A percentile compares a stretch with the other conserved stretches of the same genome.
These are phyloP conservation scores for Camponotus floridanus DNA, from an alignment of 1,140 invertebrate genomes.

Conservation along the genomic window DNA sequence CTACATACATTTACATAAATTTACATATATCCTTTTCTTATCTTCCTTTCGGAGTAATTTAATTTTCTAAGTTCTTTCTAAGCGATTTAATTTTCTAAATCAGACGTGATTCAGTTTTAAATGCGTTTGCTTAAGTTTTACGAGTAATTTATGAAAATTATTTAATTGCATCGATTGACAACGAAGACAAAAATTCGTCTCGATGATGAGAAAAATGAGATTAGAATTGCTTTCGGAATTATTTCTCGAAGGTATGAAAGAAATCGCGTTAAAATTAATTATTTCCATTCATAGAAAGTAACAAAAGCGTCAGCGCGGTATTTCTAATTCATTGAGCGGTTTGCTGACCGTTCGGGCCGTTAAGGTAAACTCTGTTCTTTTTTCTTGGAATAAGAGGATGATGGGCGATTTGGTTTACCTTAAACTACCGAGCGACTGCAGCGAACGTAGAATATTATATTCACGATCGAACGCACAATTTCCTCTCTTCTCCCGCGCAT, in stretches of 20 bases:
- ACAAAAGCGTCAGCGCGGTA: constrained; percentile 31
- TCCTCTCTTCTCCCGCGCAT: background rate
- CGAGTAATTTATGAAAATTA: background rate
- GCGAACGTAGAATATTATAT: constrained; percentile 53
- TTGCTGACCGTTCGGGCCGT: constrained; percentile 4
- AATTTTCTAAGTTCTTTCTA: background rate
- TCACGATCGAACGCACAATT: constrained; percentile 36
- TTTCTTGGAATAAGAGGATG: constrained; percentile 28
- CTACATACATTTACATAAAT: background rate
- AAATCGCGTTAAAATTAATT: constrained; percentile 55
- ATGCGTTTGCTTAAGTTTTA: no score
- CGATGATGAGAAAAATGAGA: background rate
- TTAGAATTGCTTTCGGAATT: background rate
- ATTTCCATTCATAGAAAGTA: constrained; percentile 55
- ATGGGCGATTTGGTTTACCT: constrained; percentile 30
- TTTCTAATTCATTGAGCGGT: constrained; percentile 50
- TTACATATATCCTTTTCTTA: background rate
- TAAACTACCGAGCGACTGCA: constrained; percentile 21
- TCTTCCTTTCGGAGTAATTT: background rate
- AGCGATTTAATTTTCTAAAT: background rate
- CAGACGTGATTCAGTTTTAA: background rate
- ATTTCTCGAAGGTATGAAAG: background rate
- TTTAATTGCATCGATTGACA: constrained; percentile 2
- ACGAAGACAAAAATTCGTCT: background rate
- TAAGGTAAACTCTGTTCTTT: constrained; percentile 15